Percentiles rank a stretch among this genome's conserved stretches.
These are phyloP conservation scores for Rhadina sibilatrix DNA, from an alignment of 2,113 vertebrate species.

Conservation along the genomic window DNA sequence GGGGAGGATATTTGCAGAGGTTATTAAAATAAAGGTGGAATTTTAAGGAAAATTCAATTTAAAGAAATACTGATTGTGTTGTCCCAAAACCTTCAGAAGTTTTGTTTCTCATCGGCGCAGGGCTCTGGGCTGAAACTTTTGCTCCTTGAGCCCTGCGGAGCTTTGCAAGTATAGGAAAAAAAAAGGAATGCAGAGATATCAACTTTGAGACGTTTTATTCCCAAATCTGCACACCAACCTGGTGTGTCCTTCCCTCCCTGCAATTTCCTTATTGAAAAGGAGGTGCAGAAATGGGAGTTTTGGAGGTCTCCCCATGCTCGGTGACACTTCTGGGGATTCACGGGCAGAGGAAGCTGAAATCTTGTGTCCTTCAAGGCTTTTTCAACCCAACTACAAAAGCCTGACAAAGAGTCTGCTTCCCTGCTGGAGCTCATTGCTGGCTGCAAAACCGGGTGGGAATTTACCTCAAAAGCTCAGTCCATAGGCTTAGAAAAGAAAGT, in stretches of 20 bases:
- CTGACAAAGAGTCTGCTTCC: not conserved
- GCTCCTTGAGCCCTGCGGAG: fast-evolving
- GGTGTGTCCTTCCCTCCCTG: not conserved
- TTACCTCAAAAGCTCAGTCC: not conserved
- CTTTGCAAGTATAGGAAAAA: fast-evolving
- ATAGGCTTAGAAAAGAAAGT: not conserved
- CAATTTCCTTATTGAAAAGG: not conserved
- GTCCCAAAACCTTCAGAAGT: not conserved
- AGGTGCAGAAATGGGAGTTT: not conserved
- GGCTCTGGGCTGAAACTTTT: not conserved
- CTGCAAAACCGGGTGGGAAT: not conserved
- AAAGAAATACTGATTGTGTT: fast-evolving
- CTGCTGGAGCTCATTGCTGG: not conserved
- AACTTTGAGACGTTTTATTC: not conserved
- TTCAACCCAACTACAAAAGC: not conserved
- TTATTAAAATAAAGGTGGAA: not conserved
- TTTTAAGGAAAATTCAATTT: not conserved
- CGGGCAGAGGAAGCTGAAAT: fast-evolving
- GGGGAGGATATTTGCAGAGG: too few relatives aligned
- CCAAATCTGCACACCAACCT: fast-evolving
- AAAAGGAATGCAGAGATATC: not conserved
- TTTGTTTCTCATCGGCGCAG: fast-evolving
- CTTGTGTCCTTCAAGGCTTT: not conserved
- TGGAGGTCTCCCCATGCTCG: fast-evolving
- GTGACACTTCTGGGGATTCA: fast-evolving